Conservation (phyloP, 2,888 invertebrate species). For the Sericinus montela region DNA sequence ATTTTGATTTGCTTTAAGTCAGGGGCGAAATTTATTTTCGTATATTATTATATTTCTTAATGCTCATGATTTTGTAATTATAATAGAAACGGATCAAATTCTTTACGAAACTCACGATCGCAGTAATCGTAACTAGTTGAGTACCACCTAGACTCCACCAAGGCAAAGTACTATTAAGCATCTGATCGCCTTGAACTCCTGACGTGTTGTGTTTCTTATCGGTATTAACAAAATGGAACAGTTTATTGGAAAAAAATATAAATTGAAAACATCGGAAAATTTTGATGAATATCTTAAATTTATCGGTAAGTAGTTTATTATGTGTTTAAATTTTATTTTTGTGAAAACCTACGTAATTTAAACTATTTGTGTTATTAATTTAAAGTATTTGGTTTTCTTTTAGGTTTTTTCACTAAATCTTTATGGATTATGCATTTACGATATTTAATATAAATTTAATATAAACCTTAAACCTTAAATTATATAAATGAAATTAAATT, state of each 20-base stretch:
- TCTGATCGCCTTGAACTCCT: constrained; percentile 16
- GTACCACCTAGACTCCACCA: neutral
- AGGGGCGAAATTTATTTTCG: no score
- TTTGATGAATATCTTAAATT: constrained; percentile 57
- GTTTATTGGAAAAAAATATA: constrained; percentile 44
- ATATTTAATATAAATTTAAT: no score
- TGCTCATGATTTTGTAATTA: constrained; percentile 4
- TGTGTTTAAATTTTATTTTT: neutral
- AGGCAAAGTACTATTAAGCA: constrained; percentile 5
- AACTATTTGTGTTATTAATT: no score
- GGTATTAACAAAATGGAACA: constrained; percentile 31
- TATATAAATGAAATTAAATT: no score
- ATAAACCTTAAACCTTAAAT: no score
- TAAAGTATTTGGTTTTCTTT: no score
- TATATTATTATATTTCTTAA: neutral
- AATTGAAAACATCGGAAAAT: constrained; percentile 49
- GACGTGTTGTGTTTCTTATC: constrained; percentile 19
- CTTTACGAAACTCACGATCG: constrained; percentile 1
- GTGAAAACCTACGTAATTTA: no score
- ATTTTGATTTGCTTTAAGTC: no score
- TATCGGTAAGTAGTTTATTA: constrained; percentile 40
- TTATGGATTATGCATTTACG: no score
- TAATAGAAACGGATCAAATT: neutral
- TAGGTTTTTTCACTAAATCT: no score
- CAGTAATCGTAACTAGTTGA: neutral